Conservation (phyloP, 2,113 vertebrate species). For the Larimichthys crocea region DNA sequence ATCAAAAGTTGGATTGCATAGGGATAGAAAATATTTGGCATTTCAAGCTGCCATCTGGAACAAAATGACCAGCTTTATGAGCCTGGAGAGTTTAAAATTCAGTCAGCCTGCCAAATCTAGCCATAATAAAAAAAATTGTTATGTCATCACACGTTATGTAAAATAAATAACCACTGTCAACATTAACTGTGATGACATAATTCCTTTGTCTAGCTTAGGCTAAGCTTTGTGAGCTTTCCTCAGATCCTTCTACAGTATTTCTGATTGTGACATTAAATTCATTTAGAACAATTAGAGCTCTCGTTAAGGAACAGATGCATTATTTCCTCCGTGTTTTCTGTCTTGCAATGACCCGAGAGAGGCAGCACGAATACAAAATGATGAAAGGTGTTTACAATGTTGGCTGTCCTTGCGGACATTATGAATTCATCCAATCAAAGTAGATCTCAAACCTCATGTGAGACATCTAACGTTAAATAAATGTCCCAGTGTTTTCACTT, state of each 20-base stretch:
- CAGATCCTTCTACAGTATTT: conserved; percentile 13
- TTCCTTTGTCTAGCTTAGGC: not conserved
- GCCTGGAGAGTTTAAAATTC: conserved; percentile 6
- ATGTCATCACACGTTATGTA: conserved; percentile 9
- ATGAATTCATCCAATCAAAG: not conserved
- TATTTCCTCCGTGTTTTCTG: not conserved
- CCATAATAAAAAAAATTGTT: not conserved
- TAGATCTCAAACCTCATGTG: not conserved
- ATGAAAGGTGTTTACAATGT: not conserved
- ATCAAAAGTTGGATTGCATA: conserved; percentile 30
- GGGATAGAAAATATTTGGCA: conserved; percentile 22
- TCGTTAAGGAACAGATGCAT: conserved; percentile 25
- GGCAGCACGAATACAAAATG: not conserved
- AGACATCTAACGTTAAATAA: not conserved
- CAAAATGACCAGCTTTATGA: not conserved
- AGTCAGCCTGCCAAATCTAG: not conserved
- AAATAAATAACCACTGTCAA: conserved; percentile 7
- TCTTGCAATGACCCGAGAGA: conserved; percentile 6
- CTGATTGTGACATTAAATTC: not conserved
- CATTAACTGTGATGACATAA: conserved; percentile 16
- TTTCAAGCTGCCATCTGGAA: conserved; percentile 35
- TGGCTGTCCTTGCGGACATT: not conserved
- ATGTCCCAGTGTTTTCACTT: not conserved
- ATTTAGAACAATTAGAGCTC: not conserved
- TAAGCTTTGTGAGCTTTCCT: conserved; percentile 12